These are phyloP conservation scores for Zingel zingel DNA, from an alignment of 2,113 vertebrate species.

Conservation along the genomic window DNA sequence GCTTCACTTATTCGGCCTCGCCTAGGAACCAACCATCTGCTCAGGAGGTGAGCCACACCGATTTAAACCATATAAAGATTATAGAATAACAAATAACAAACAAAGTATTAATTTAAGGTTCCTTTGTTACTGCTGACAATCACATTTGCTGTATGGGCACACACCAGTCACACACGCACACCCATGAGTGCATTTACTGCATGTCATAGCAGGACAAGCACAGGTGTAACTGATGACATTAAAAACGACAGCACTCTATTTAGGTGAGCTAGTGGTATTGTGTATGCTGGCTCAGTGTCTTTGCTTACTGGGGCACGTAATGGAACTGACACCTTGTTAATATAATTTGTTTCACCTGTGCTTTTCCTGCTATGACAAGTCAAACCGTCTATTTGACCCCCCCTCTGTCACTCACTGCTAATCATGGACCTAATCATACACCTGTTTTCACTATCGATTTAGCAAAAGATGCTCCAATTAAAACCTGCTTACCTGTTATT, in stretches of 20 bases:
- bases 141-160: not conserved
- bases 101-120: not conserved
- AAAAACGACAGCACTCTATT: not conserved
- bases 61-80: not conserved
- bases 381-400: not conserved
- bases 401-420: not conserved
- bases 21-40: not conserved
- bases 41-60: not conserved
- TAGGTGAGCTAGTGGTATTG: not conserved
- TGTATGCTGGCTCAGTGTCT: not conserved
- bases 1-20: not conserved
- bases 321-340: not conserved
- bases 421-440: conserved; percentile 4
- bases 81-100: not conserved
- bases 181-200: not conserved
- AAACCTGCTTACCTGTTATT: not conserved
- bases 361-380: not conserved
- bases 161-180: not conserved
- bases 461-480: not conserved
- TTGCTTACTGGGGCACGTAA: not conserved
- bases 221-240: not conserved
- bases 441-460: conserved; percentile 5
- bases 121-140: not conserved
- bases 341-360: not conserved
- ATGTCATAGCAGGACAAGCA: not conserved